Evolutionary conservation across 2,113 vertebrate genomes (phyloP), one percentile per base, ranked within the genome.

Genomic region (Macaca nemestrina): DNA sequence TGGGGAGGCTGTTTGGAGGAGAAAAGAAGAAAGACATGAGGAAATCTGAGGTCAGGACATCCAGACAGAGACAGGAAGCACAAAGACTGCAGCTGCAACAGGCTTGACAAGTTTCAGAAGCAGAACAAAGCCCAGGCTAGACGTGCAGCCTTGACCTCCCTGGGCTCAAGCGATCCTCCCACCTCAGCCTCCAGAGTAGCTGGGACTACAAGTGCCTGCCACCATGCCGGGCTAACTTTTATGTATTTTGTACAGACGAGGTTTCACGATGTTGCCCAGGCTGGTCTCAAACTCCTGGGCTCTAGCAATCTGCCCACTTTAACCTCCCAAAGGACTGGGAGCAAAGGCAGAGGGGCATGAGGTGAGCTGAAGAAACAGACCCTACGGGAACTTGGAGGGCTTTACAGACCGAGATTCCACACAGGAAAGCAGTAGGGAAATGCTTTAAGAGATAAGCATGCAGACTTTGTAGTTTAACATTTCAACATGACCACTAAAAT

Each of bases 401-500:
- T 22, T 55, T 17, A 0, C 0, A 35, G 25, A 40, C 68, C 35
- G 4, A 32, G 8, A 55, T 55, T 95, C 67, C 84, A 70, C 0
- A 0, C 64, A 84, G 93, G 81, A 95, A 95, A 40, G 57, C 45
- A 93, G 84, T 55, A 61, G 91, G 95, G 50, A 30, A 88, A 30
- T 87, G 3, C 90, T 94, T 97, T 88, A 67, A 95, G 96, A 93
- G 88, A 95, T 83, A 89, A 73, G 61, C 40, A 16, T 2, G 8
- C 2, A 16, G 61, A 30, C 43, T 27, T 64, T 9, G 30, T 25
- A 30, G 27, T 32, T 64, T 32, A 10, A 14, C 9, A 40, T 52
- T 76, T 76, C 40, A 40, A 11, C 40, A 17, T 18, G 8, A 23
- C 16, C n/a, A 25, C 64, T 27, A 10, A 83, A 45, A 68, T 16